Base-by-base conservation (phyloP, 2,113 vertebrate species). In the Tautogolabrus adspersus region DNA sequence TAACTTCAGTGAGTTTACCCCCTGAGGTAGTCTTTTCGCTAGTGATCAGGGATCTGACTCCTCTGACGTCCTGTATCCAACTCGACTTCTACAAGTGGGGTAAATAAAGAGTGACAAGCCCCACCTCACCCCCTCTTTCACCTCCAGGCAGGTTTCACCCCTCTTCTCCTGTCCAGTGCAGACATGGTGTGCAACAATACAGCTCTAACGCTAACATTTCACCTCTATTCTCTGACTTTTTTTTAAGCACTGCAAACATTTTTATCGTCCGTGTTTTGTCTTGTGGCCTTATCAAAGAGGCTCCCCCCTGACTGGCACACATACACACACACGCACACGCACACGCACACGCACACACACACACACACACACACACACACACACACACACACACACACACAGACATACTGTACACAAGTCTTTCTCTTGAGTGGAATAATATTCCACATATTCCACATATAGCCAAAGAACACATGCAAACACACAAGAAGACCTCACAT, bases 401-500 rank as follows among this genome's bases (percentile, higher is more conserved):
- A 80, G 77, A 70, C 61, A 62, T 67, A 76, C 82, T 34, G 30
- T 6, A 85, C 71, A 75, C 65, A 68, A 55, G 37, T 66, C 75
- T 67, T 49, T 70, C 76, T 83, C 54, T 73, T 40, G 78, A 87
- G 90, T 87, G 86, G 86, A n/a, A n/a, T n/a, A n/a, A n/a, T n/a
- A n/a, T n/a, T n/a, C n/a, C n/a, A n/a, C n/a, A n/a, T n/a, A n/a
- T n/a, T n/a, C 88, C 66, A 67, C 64, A 47, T 13, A 30, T 62
- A 84, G 75, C 77, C 63, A 58, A 79, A 66, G 46, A 76, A 75
- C 52, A 73, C 82, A 86, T 82, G 82, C 67, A 72, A 84, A 85
- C 60, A 79, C 81, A 82, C 66, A 70, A 66, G 70, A 77, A 82
- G 91, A 93, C 90, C 92, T 93, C 92, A 93, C 90, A 90, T 86